Conservation (phyloP, 2,113 vertebrate genomes). For the Lasiurus borealis region DNA sequence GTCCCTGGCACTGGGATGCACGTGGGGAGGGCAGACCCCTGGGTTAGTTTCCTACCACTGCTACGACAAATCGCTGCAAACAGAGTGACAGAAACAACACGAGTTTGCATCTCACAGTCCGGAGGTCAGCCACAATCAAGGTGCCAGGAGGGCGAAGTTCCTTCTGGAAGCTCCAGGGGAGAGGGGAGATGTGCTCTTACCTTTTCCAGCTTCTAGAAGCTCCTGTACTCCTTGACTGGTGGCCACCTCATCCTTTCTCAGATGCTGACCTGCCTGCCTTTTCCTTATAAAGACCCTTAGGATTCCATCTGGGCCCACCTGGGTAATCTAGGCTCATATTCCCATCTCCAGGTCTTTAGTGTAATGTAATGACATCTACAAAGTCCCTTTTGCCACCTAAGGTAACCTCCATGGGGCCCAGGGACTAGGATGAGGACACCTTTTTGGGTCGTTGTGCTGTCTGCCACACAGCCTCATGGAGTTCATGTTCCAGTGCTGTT, state of each 20-base stretch:
- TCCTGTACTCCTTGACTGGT: accelerated
- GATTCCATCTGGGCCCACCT: not conserved
- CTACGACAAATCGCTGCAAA: not conserved
- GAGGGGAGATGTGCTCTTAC: not conserved
- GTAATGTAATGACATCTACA: not conserved
- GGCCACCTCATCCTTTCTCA: not conserved
- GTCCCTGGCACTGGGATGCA: not conserved
- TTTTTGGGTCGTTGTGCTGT: not conserved
- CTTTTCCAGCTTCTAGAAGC: not conserved
- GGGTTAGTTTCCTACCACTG: not conserved
- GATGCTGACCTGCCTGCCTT: not conserved
- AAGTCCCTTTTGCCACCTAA: not conserved
- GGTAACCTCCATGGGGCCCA: not conserved
- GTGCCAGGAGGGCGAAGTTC: not conserved
- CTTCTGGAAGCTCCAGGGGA: not conserved
- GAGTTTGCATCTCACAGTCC: not conserved
- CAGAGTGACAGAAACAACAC: not conserved
- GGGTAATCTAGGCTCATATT: not conserved
- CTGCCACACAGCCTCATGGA: not conserved
- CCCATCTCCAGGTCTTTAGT: not conserved
- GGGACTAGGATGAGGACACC: not conserved
- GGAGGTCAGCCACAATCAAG: not conserved
- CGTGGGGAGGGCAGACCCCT: accelerated
- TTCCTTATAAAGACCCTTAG: not conserved
- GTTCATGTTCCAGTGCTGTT: not conserved